Evolutionary conservation across 30 jellyfish, hydroid and myxozoan species (phyloP).

Genomic region (Haliclystus octoradiatus): DNA sequence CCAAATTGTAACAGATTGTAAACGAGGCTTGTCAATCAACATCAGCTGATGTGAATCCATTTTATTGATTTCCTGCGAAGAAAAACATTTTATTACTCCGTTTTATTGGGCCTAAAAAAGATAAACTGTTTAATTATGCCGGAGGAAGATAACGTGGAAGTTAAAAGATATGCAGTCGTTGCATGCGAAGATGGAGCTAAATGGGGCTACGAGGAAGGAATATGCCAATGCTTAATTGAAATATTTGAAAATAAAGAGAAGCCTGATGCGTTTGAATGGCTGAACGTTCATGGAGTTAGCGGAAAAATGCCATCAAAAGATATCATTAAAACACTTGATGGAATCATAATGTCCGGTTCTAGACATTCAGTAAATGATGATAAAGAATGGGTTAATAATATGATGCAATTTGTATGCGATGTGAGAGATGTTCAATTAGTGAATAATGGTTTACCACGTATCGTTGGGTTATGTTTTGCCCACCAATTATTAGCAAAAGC

Average conservation of each 20-base stretch:
- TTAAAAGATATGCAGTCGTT: constrained; percentile 33
- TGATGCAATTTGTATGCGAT: constrained; percentile 42
- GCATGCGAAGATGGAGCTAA: constrained; percentile 56
- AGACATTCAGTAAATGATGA: constrained; percentile 73
- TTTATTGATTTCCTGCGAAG: too few relatives aligned
- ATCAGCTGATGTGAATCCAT: too few relatives aligned
- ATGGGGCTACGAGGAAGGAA: constrained; percentile 67
- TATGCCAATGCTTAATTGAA: constrained; percentile 5
- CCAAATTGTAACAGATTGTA: too few relatives aligned
- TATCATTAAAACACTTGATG: constrained; percentile 26
- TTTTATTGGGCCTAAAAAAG: too few relatives aligned
- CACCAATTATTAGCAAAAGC: constrained; percentile 88
- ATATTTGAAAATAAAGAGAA: not conserved
- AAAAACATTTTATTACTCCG: too few relatives aligned
- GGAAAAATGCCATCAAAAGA: constrained; percentile 42
- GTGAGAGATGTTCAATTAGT: not conserved
- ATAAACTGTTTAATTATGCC: too few relatives aligned
- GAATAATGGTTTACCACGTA: constrained; percentile 15
- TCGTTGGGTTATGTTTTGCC: constrained; percentile 80
- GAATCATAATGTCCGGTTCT: constrained; percentile 78
- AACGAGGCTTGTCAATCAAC: too few relatives aligned
- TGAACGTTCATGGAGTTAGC: constrained; percentile 23
- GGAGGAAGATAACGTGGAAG: not conserved
- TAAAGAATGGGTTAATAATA: constrained; percentile 43
- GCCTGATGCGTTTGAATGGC: constrained; percentile 2